These are phyloP conservation scores for Magallana angulata DNA, from an alignment of 1,140 invertebrate species.

Conservation along the genomic window DNA sequence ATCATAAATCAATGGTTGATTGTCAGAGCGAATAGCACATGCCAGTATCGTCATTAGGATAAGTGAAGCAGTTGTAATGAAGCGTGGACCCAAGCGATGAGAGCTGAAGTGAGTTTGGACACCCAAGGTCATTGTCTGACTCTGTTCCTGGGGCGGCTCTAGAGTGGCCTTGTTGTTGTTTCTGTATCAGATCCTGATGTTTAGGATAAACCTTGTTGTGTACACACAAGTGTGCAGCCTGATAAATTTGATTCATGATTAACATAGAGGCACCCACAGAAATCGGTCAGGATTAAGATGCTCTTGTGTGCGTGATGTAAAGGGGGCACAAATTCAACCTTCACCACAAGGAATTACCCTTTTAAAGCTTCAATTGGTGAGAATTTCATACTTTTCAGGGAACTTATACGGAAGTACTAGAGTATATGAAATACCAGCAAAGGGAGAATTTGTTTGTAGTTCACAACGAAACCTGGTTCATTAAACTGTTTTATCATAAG, in stretches of 20 bases:
- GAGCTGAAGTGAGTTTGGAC: neutral
- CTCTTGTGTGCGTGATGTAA: neutral
- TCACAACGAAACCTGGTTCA: no score
- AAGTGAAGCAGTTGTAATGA: neutral
- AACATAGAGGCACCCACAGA: neutral
- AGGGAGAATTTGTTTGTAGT: no score
- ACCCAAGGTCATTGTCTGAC: neutral
- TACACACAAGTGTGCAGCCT: neutral
- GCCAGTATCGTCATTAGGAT: neutral
- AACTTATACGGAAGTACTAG: no score
- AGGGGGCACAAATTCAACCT: neutral
- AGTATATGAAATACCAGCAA: no score
- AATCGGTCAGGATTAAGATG: neutral
- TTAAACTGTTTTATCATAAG: no score
- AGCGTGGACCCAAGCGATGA: neutral
- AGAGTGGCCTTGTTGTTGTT: neutral
- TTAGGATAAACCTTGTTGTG: neutral
- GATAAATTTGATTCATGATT: conserved; percentile 30
- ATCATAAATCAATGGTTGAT: conserved; percentile 7
- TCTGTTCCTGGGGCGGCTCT: neutral
- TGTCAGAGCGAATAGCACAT: neutral
- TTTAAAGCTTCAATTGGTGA: no score
- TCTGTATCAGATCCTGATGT: neutral
- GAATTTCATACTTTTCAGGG: no score
- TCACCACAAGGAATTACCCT: no score